Base-by-base conservation (phyloP, 2,797 vertebrate genomes). In the Lithobates sylvaticus region DNA sequence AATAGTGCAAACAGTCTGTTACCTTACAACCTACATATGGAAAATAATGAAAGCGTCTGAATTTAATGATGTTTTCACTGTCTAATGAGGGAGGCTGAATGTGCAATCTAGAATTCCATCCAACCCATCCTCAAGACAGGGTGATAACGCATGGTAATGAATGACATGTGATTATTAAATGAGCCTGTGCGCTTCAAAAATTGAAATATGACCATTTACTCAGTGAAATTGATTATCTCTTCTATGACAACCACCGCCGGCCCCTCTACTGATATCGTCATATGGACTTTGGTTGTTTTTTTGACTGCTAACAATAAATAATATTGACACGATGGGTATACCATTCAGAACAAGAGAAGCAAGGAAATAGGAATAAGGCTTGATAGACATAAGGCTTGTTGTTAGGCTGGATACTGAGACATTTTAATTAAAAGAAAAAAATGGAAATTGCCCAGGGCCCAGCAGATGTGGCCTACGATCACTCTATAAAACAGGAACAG, bases 1-100 rank as follows among this genome's bases (percentile, higher is more conserved):
- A 84, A 87, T 80, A 87, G 86, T 87, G 71, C 71, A 84, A 87
- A 87, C 86, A 87, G 71, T 87, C 86, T 87, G 86, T 76, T 84
- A 84, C 81, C 86, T 87, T 84, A 80, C 81, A 75, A 44, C 76
- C 86, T 84, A 80, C 86, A 87, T 87, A 87, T 87, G 86, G 86
- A 70, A 87, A 87, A 84, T 87, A 87, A 79, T 80, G 81, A 80
- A 79, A 69, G 81, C 76, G 81, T 84, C 81, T 84, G 81, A 76
- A 75, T 84, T 61, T 87, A 84, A 84, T 87, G 76, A 87, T 87
- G 81, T 78, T 69, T 87, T 80, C 54, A 83, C 81, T 79, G 81
- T 79, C 76, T 74, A 87, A 84, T 77, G 61, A 78, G 69, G 81
- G 39, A 83, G 76, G 85, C 39, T 76, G 85, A 72, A 65, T 61